Conservation (phyloP, 2,797 vertebrate genomes). For the Lagocephalus sceleratus region DNA sequence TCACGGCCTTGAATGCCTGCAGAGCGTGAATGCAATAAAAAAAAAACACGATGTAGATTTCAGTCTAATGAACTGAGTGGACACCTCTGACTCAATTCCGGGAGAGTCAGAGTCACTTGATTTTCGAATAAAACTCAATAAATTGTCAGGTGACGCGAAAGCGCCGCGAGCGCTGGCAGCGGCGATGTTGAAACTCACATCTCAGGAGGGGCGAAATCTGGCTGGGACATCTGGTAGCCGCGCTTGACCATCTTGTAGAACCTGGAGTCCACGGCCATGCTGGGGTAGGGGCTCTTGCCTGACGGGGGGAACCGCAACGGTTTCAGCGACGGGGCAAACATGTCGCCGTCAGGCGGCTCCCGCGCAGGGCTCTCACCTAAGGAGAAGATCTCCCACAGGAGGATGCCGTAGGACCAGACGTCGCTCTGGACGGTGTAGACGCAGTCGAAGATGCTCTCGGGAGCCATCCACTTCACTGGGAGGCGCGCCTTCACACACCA, state of each 20-base stretch:
- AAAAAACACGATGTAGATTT: no score
- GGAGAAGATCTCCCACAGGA: constrained; percentile 99
- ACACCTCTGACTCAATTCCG: constrained; percentile 1
- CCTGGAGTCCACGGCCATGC: constrained; percentile 89
- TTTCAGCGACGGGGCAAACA: constrained; percentile 5
- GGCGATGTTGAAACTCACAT: constrained; percentile 77
- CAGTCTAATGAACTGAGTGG: not conserved
- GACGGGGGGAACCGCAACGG: no score
- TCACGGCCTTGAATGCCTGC: constrained; percentile 2
- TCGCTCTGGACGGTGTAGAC: constrained; percentile 97
- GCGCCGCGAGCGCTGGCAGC: not conserved
- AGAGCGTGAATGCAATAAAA: no score
- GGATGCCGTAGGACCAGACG: constrained; percentile 97
- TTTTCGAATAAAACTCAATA: constrained; percentile 21
- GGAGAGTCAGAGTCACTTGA: constrained; percentile 40
- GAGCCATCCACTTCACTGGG: constrained; percentile 99
- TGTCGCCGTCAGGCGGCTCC: not conserved
- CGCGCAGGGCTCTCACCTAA: constrained; percentile 78
- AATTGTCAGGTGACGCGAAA: constrained; percentile 23
- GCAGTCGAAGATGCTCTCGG: constrained; percentile 97
- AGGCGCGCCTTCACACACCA: constrained; percentile 85
- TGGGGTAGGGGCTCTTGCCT: constrained; percentile 95
- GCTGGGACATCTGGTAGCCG: constrained; percentile 94
- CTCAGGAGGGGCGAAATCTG: constrained; percentile 85
- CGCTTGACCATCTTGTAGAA: constrained; percentile 97